Base-by-base conservation (phyloP, 2,113 vertebrate species). In the Eleginops maclovinus region DNA sequence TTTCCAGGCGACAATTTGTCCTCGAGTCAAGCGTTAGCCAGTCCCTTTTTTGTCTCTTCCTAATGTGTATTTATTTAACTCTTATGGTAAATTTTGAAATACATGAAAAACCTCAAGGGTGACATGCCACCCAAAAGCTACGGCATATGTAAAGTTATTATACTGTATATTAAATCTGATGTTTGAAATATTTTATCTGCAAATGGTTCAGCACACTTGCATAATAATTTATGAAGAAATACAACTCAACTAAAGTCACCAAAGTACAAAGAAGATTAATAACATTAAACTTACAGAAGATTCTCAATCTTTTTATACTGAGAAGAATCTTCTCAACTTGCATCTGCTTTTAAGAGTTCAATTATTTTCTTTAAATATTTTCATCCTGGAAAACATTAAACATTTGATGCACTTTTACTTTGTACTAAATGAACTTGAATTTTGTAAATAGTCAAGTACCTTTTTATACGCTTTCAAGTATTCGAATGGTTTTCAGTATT, bases 381-480 rank as follows among this genome's bases (percentile, higher is more conserved):
- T 47, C 77, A 67, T 85, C 79, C 63, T 88, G 47, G 64, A 76
- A 75, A 83, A 73, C 63, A 63, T 86, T 78, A 75, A 74, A 87
- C 70, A 80, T 90, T 92, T 90, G 86, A 95, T 94, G 94, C 94
- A 95, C 94, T 94, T 94, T 93, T 81, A 92, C 83, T 77, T 91
- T 90, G 83, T 93, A 92, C 79, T 91, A 87, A 92, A 83, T 83
- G 85, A 93, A 94, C 94, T 94, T 95, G 94, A 95, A 94, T 89
- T 91, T 91, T 94, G 93, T 95, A 94, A 93, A 95, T 95, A 94
- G 84, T 81, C 80, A 84, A 70, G 72, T 86, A 83, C 49, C 51
- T 87, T 87, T 88, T 87, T 83, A 88, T 93, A 90, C 75, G 78
- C 88, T 87, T 72, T 81, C 74, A 87, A 81, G 55, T 86, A 69